A percentile compares a stretch with the other conserved stretches of the same genome.
Conservation (phyloP, 2,113 vertebrate genomes). For the Zosterops pallidus region DNA sequence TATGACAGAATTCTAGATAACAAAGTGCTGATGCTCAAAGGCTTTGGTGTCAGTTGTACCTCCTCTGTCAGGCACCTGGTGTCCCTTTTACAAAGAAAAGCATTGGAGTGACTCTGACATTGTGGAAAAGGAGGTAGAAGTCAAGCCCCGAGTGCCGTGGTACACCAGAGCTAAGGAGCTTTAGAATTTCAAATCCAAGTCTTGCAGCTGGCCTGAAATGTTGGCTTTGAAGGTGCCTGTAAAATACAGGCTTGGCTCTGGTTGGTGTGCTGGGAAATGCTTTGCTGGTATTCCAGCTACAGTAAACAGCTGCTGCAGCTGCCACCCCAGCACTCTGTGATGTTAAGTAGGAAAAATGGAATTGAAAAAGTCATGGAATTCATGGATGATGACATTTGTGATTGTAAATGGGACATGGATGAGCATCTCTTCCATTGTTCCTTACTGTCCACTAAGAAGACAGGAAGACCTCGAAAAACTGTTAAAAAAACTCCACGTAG, state of each 20-base stretch:
- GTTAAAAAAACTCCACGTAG: not conserved
- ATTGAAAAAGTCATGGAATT: not conserved
- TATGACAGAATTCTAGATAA: not conserved
- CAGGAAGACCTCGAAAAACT: not conserved
- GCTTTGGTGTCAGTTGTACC: not conserved
- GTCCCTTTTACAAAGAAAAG: not conserved
- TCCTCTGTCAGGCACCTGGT: not conserved
- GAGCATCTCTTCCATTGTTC: not conserved
- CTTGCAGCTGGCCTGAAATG: not conserved
- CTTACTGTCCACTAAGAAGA: not conserved
- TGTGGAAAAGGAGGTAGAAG: not conserved
- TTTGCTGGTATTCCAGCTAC: not conserved
- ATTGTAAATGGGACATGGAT: accelerated
- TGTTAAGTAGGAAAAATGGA: not conserved
- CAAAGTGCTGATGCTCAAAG: not conserved
- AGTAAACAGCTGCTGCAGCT: not conserved
- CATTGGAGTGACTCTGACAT: not conserved
- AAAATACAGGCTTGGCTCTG: not conserved
- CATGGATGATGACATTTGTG: not conserved
- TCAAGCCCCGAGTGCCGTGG: accelerated
- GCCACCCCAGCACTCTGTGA: not conserved
- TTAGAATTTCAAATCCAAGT: not conserved
- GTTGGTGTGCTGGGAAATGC: not conserved
- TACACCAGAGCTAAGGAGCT: not conserved
- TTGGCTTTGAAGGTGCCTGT: not conserved